Percentiles rank a stretch among this genome's conserved stretches.
Evolutionary conservation across 2,113 vertebrate genomes (phyloP).

Genomic region (Coregonus clupeaformis): DNA sequence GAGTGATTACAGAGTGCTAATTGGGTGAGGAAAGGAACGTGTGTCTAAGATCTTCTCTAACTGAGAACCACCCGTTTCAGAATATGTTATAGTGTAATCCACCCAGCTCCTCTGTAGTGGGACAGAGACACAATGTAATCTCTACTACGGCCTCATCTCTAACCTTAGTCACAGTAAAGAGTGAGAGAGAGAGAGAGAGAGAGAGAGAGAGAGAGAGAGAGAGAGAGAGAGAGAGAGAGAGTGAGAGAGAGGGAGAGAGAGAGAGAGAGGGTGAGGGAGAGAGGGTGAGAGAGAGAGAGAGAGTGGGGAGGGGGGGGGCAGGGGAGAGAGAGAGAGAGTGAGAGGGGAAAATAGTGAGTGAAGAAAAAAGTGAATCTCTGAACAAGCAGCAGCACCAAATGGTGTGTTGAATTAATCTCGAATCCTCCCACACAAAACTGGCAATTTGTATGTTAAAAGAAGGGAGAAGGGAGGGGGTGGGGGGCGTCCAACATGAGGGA

Average conservation of each 20-base stretch:
- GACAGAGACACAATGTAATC: constrained; percentile 38
- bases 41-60: too few species aligned
- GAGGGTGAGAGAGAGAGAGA: too few species aligned
- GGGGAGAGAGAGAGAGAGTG: neutral
- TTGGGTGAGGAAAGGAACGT: too few species aligned
- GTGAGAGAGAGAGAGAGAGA: constrained; percentile 28
- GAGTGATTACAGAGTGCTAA: too few species aligned
- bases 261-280: too few species aligned
- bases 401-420: constrained; percentile 71
- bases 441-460: constrained; percentile 78
- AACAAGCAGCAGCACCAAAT: constrained; percentile 64
- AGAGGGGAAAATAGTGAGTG: neutral
- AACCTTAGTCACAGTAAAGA: constrained; percentile 64
- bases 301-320: too few species aligned
- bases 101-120: constrained; percentile 52
- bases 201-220: constrained; percentile 7
- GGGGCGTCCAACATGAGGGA: constrained; percentile 37
- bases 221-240: too few species aligned
- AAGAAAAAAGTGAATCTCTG: constrained; percentile 47
- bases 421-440: constrained; percentile 73
- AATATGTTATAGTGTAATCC: too few species aligned
- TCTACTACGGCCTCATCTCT: constrained; percentile 64
- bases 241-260: too few species aligned
- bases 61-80: too few species aligned
- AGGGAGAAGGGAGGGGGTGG: constrained; percentile 40